Conservation (phyloP, 2,797 vertebrate species). For the Eupleurogrammus muticus region DNA sequence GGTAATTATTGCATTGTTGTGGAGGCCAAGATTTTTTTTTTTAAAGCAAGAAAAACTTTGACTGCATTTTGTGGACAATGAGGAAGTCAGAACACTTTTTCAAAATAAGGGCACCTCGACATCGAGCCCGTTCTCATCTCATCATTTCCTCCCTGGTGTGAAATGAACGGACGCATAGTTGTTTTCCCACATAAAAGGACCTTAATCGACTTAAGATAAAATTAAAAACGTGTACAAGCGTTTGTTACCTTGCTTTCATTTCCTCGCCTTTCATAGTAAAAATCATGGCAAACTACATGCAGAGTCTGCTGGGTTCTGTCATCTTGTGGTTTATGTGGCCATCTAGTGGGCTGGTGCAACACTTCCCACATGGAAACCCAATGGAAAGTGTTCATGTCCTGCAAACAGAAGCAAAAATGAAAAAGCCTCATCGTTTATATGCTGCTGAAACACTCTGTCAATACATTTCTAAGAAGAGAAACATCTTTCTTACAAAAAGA, state of each 20-base stretch:
- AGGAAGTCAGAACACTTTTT: no score
- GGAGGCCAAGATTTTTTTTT: no score
- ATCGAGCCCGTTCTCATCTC: no score
- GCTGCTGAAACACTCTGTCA: background rate
- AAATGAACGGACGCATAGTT: background rate
- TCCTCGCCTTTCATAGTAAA: no score
- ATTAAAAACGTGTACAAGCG: background rate
- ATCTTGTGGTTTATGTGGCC: constrained; percentile 83
- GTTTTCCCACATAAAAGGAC: background rate
- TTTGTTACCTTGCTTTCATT: background rate
- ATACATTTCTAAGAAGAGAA: background rate
- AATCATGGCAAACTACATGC: background rate
- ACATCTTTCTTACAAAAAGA: background rate
- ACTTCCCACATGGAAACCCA: constrained; percentile 58
- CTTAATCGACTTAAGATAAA: background rate
- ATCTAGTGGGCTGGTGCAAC: constrained; percentile 83
- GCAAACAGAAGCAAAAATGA: background rate
- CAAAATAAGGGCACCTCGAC: no score
- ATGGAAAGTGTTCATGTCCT: constrained; percentile 8
- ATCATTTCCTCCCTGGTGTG: background rate
- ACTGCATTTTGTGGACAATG: no score
- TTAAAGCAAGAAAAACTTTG: no score
- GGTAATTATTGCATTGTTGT: no score
- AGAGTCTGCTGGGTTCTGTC: constrained; percentile 28
- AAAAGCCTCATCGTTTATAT: background rate